Conservation (phyloP, 2,113 vertebrate genomes). For the Butorides virescens region DNA sequence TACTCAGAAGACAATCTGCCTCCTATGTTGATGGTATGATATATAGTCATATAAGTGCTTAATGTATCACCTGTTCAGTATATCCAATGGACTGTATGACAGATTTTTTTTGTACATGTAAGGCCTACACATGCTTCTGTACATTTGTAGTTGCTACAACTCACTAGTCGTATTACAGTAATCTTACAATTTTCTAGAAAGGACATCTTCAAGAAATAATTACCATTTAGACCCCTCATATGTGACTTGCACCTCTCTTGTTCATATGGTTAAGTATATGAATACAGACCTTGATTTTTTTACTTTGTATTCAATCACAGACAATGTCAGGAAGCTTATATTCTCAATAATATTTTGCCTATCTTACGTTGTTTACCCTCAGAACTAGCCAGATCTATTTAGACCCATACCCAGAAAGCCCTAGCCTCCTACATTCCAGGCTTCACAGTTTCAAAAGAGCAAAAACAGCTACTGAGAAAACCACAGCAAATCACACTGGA, state of each 20-base stretch:
- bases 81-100: neutral
- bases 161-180: neutral
- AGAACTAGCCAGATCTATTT: neutral
- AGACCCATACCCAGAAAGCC: neutral
- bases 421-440: neutral
- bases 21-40: neutral
- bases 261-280: neutral
- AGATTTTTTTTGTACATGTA: neutral
- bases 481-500: neutral
- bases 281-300: fast-evolving
- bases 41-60: neutral
- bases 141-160: neutral
- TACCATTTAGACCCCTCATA: fast-evolving
- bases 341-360: neutral
- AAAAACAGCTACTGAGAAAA: neutral
- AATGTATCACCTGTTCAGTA: neutral
- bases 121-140: neutral
- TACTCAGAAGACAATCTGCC: neutral
- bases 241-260: neutral
- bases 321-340: neutral
- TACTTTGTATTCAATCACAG: neutral
- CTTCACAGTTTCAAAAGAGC: neutral
- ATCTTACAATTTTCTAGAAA: neutral
- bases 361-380: neutral
- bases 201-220: neutral